Evolutionary conservation across 2,797 vertebrate genomes (phyloP).

Genomic region (Sphenopsis melanotis): DNA sequence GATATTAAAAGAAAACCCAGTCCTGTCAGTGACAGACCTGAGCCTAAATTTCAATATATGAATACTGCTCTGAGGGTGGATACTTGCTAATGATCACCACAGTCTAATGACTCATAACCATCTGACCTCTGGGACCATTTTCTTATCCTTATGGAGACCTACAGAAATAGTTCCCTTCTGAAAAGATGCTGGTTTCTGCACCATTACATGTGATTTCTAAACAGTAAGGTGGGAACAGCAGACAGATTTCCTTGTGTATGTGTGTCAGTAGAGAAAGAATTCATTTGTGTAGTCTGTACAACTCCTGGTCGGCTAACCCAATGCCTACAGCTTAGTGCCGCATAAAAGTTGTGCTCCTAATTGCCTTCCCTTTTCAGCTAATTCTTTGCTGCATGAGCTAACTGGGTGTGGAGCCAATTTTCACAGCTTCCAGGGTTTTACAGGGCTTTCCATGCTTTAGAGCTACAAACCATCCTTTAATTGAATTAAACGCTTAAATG

Average conservation of each 20-base stretch:
- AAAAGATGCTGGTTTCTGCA: not conserved
- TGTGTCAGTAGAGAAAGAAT: not conserved
- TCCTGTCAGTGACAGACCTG: not conserved
- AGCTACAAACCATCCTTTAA: not conserved
- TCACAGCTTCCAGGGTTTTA: constrained; percentile 4
- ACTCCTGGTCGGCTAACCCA: not conserved
- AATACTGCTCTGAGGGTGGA: not conserved
- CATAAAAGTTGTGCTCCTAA: constrained; percentile 24
- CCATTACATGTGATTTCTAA: not conserved
- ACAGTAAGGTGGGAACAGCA: not conserved
- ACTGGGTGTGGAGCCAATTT: not conserved
- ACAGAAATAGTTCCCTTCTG: not conserved
- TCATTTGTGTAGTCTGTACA: not conserved
- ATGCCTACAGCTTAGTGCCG: constrained; percentile 17
- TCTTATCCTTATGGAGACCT: not conserved
- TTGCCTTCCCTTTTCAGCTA: not conserved
- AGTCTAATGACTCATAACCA: not conserved
- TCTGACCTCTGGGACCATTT: not conserved
- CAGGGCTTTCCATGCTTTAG: not conserved
- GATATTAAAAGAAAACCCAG: not conserved
- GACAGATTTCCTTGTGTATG: not conserved
- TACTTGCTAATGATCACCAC: not conserved
- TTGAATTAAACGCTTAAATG: constrained; percentile 23
- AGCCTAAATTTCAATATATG: not conserved
- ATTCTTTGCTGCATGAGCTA: constrained; percentile 10